Evolutionary conservation across 2,797 vertebrate genomes (phyloP), one percentile per base, ranked within the genome.

Genomic region (Hydrocynus forskahlii): DNA sequence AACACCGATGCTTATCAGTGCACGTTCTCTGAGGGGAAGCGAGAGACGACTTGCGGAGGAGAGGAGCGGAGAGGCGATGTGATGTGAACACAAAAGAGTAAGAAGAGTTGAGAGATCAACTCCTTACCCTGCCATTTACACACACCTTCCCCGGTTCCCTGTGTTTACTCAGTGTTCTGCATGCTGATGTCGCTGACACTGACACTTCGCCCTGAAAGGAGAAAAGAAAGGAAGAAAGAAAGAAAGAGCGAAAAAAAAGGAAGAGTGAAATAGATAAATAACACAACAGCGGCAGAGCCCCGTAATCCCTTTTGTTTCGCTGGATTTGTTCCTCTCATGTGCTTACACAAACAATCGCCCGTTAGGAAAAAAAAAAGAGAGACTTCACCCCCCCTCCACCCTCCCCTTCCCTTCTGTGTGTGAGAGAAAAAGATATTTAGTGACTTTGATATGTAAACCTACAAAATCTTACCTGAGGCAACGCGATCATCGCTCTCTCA

Each of bases 361-460:
- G 43, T 80, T 83, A 77, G 84, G 75, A 84, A 77, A 54, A 76
- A 64, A 73, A 74, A 75, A 45, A 78, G 69, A 68, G 60, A 76
- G 62, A 79, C 81, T 84, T 86, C 82, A 82, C 76, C 81, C 71
- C 54, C 63, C 35, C 38, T 12, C 38, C 57, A 40, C 67, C 17
- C 68, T 74, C 71, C 80, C 43, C 75, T 43, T 57, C 43, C 71
- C 75, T 9, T 83, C 79, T 72, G 63, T 82, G 84, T 85, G 79
- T 75, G 60, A 79, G 79, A 81, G 83, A 66, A 76, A 75, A 73
- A 83, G 86, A 85, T 84, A 86, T 86, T 80, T 87, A 85, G 84
- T 75, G 87, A 88, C 86, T 89, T 84, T 89, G 86, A 89, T 87
- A 87, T 88, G 81, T 90, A 91, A 91, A 90, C 87, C 86, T 76